Evolutionary conservation across 1,140 invertebrate species (phyloP), one percentile per base, ranked within the genome.

Genomic region (Zaprionus vittiger): DNA sequence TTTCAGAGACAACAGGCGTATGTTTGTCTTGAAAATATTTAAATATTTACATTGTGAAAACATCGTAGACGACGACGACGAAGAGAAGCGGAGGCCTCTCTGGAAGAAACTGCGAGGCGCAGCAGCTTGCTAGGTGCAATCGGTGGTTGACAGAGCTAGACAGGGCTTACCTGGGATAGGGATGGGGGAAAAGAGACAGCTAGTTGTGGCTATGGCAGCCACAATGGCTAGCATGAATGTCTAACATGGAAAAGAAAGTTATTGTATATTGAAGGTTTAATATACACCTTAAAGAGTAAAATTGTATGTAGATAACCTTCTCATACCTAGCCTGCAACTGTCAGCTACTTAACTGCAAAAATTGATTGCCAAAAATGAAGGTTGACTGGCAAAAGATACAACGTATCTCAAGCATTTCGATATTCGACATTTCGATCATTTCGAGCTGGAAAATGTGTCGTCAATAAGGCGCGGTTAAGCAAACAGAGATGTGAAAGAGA

Each of bases 21-120:
- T 90, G 85, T 90, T 90, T 90, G 76, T 90, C 85, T 82, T 91
- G 81, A 90, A 90, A 90, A 90, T 90, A 90, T 90, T 90, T 90
- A 90, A 90, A 90, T 90, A 90, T 90, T 90, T 90, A 90, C 85
- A 77, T 81, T 91, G 82, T 75, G 65, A 89, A 85, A 81, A 85
- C 85, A 90, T 90, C 70, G 74, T 59, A 38, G 66, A 78, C 41
- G 62, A 71, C 47, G 67, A 70, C 38, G 67, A 70, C 26, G 73
- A 80, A 55, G 64, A 67, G 65, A 59, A 52, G 47, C 47, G 47
- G 47, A 24, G 47, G 20, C 47, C 20, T 52, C 47, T 52, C 47
- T 52, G 47, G 47, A 22, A 20, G 47, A 52, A 57, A 73, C 60
- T 72, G 55, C 61, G 63, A 73, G 68, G 47, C 69, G 62, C 69